Evolutionary conservation across 2,113 vertebrate genomes (phyloP).

Genomic region (Cebidichthys violaceus): DNA sequence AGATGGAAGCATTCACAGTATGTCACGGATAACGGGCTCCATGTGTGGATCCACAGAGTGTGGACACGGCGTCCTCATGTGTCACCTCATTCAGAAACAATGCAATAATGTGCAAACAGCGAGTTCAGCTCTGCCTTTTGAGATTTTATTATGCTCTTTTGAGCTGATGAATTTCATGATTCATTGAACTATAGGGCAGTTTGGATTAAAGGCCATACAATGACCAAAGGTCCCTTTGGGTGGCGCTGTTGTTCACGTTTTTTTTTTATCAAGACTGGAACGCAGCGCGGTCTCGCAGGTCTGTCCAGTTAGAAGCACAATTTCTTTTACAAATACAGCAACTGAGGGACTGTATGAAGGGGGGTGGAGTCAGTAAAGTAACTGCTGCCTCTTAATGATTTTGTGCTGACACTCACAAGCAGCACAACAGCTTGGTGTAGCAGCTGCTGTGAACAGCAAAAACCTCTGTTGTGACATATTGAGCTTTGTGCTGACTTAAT

Average conservation of each 20-base stretch:
- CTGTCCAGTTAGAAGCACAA: neutral
- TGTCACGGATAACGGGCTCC: conserved; percentile 26
- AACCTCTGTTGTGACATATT: neutral
- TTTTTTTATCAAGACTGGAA: neutral
- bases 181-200: neutral
- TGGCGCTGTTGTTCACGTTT: neutral
- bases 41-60: conserved; percentile 29
- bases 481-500: neutral
- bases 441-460: neutral
- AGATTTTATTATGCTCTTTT: neutral
- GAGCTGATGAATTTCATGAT: neutral
- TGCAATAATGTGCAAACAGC: neutral
- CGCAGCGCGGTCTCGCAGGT: neutral
- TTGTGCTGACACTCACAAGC: neutral
- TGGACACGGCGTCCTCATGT: neutral
- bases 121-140: neutral
- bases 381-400: conserved; percentile 8
- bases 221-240: neutral
- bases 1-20: neutral
- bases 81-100: neutral
- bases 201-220: neutral
- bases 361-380: neutral
- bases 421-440: neutral
- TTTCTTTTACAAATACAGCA: neutral
- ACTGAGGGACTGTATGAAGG: neutral